A percentile compares a stretch with the other conserved stretches of the same genome.
Evolutionary conservation across 2,797 vertebrate genomes (phyloP).

Genomic region (Brachyalestes nurse): DNA sequence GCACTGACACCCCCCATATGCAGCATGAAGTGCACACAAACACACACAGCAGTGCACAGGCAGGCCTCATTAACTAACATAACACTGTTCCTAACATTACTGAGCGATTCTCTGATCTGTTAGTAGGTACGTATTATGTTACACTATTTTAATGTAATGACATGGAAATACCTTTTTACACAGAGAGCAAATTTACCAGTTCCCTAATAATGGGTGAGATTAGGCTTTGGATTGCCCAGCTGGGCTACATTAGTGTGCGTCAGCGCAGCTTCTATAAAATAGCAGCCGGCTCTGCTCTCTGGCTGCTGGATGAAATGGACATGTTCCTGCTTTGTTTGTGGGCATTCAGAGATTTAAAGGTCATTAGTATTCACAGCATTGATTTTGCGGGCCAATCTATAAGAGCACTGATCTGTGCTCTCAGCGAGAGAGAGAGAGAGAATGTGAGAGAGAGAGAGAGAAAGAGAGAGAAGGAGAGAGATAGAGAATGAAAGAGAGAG

Average conservation of each 20-base stretch:
- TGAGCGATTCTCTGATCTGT: background rate
- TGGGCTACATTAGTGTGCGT: conserved; percentile 10
- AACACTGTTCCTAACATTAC: background rate
- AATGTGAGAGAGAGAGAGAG: conserved; percentile 32
- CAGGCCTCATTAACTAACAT: background rate
- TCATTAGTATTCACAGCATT: conserved; percentile 75
- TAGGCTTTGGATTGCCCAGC: conserved; percentile 10
- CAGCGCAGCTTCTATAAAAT: conserved; percentile 18
- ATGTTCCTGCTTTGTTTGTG: conserved; percentile 67
- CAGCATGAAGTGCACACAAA: conserved; percentile 58
- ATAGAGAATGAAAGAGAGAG: conserved; percentile 54
- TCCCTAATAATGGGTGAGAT: conserved; percentile 1
- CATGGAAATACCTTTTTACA: background rate
- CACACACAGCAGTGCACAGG: background rate
- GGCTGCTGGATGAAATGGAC: conserved; percentile 58
- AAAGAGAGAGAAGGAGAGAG: conserved; percentile 46
- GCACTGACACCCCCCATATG: conserved; percentile 74
- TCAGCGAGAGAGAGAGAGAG: conserved; percentile 54
- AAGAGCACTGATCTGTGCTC: conserved; percentile 76
- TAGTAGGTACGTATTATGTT: background rate
- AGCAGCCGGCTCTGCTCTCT: conserved; percentile 33
- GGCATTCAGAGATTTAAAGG: conserved; percentile 70
- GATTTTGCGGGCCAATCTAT: conserved; percentile 76
- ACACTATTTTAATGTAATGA: background rate
- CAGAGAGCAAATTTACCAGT: background rate